Evolutionary conservation across 1,140 invertebrate genomes (phyloP).

Genomic region (Leucophenga varia): DNA sequence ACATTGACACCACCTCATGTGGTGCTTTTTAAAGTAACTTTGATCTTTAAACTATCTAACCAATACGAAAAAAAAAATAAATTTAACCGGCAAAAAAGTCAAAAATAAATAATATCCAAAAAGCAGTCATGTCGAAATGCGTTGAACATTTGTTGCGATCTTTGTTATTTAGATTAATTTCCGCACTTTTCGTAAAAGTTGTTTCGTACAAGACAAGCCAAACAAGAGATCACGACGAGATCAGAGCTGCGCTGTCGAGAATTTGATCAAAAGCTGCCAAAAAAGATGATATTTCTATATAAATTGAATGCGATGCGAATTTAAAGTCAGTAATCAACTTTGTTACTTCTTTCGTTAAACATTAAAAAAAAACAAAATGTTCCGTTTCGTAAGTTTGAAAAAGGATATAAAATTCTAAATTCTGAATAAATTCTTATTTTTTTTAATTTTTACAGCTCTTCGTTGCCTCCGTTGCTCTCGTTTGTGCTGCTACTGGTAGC

Average conservation of each 20-base stretch:
- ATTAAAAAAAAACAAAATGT: conserved; percentile 38
- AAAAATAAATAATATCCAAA: too few relatives aligned
- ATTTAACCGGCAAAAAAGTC: too few relatives aligned
- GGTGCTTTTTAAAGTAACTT: conserved; percentile 18
- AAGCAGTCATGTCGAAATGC: background rate
- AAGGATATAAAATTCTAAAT: background rate
- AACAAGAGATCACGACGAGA: background rate
- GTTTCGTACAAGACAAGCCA: conserved; percentile 9
- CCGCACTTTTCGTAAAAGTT: conserved; percentile 27
- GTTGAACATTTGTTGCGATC: conserved; percentile 20
- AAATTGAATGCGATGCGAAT: conserved; percentile 25
- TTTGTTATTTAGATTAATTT: conserved; percentile 49
- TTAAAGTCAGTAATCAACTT: conserved; percentile 29
- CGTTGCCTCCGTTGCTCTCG: conserved; percentile 33
- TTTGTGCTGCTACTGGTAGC: conserved; percentile 23
- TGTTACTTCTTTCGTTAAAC: conserved; percentile 18
- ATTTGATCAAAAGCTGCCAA: conserved; percentile 10
- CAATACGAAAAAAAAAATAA: background rate
- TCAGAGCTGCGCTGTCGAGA: conserved; percentile 24
- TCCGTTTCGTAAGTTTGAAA: conserved; percentile 41
- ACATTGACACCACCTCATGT: conserved; percentile 32
- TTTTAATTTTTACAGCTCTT: conserved; percentile 23
- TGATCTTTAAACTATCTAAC: conserved; percentile 20
- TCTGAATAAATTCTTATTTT: background rate
- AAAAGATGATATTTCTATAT: conserved; percentile 28